Percentiles rank a stretch among this genome's conserved stretches.
Conservation (phyloP, 2,888 invertebrate species). For the Troilus luridus region DNA sequence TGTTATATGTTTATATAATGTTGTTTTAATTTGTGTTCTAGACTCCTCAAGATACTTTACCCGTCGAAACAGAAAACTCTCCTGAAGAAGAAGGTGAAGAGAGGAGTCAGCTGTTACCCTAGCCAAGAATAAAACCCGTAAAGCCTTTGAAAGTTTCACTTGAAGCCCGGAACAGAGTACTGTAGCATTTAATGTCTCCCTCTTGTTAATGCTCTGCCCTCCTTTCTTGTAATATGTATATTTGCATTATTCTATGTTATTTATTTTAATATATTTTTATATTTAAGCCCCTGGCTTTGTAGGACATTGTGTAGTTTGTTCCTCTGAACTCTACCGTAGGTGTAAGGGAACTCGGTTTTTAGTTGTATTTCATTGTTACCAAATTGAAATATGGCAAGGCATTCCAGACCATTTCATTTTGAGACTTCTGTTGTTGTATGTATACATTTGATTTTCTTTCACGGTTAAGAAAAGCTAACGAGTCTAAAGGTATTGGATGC, state of each 20-base stretch:
- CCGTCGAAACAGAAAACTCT: neutral
- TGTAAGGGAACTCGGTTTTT: conserved; percentile 58
- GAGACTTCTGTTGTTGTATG: conserved; percentile 1
- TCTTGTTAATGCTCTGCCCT: conserved; percentile 44
- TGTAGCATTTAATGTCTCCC: conserved; percentile 55
- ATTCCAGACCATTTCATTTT: conserved; percentile 55
- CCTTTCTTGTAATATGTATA: conserved; percentile 52
- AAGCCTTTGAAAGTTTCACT: neutral
- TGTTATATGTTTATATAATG: neutral
- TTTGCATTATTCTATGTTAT: conserved; percentile 58
- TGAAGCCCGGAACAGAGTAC: conserved; percentile 57
- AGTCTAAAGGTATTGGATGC: conserved; percentile 55
- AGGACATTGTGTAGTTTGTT: conserved; percentile 57
- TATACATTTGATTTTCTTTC: conserved; percentile 36
- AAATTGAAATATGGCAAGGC: conserved; percentile 57
- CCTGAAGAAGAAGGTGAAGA: conserved; percentile 36
- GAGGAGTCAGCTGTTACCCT: neutral
- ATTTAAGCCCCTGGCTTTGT: conserved; percentile 40
- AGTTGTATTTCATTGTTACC: conserved; percentile 57
- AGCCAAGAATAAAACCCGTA: neutral
- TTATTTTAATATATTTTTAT: conserved; percentile 58
- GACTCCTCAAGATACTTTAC: neutral
- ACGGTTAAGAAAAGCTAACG: conserved; percentile 24
- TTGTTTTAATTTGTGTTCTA: conserved; percentile 20
- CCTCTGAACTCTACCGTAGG: conserved; percentile 57